phyloP scores from a whole-genome alignment of 2,113 vertebrate genomes.

The Dasyornis broadbenti region DNA sequence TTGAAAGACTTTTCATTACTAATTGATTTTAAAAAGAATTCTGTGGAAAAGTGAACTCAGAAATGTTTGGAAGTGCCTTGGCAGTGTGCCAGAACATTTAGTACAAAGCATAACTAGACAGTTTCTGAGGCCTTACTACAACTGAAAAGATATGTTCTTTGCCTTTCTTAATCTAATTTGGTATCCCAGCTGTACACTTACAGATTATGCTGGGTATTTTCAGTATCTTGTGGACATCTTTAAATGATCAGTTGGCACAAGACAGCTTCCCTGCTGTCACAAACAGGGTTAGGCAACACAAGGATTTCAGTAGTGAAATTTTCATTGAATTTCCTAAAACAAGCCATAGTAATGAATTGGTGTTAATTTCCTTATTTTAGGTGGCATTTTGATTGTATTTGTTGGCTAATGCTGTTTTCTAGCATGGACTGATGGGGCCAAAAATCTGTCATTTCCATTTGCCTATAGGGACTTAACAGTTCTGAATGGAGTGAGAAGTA shows the following conservation, averaged over 20 bases:
- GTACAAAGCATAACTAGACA: constrained; percentile 70
- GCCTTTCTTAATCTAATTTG: constrained; percentile 59
- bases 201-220: constrained; percentile 27
- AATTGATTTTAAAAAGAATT: constrained; percentile 82
- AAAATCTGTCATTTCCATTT: background rate
- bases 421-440: background rate
- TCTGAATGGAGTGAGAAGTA: background rate
- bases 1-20: constrained; percentile 74
- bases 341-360: background rate
- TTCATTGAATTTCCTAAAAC: background rate
- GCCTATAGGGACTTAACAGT: background rate
- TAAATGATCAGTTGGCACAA: constrained; percentile 46
- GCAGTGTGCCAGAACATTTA: constrained; percentile 75
- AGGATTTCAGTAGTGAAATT: background rate
- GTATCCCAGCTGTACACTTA: constrained; percentile 44
- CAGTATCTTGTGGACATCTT: constrained; percentile 37
- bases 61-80: constrained; percentile 77
- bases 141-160: constrained; percentile 54
- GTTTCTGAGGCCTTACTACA: constrained; percentile 58
- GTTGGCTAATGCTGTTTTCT: background rate
- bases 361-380: constrained; percentile 1
- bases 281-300: background rate
- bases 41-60: constrained; percentile 70
- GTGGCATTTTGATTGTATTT: background rate
- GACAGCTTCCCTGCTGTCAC: constrained; percentile 44